Conservation (phyloP, 2,888 invertebrate species). For the Merodon equestris region DNA sequence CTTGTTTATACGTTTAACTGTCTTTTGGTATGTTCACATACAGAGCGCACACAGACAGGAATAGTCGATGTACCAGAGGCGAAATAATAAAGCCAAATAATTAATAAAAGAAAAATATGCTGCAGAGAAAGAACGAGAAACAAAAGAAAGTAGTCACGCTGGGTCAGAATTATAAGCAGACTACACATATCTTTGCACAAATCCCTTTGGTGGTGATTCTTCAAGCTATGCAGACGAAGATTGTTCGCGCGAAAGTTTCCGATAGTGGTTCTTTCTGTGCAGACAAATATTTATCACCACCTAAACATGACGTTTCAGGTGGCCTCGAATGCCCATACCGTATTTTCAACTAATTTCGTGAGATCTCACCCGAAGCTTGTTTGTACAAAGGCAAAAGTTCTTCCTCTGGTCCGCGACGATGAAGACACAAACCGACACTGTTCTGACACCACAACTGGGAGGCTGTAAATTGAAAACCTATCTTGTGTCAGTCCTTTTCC, state of each 20-base stretch:
- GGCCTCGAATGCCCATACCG: neutral
- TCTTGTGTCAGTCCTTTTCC: conserved; percentile 8
- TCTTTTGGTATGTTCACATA: neutral
- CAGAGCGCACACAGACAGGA: neutral
- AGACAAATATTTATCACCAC: conserved; percentile 48
- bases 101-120: conserved; percentile 52
- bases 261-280: conserved; percentile 13
- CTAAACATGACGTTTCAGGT: conserved; percentile 26
- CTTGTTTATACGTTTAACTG: conserved; percentile 21
- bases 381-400: too few species aligned
- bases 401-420: conserved; percentile 1
- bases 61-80: neutral
- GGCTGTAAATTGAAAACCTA: conserved; percentile 63
- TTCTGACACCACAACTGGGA: conserved; percentile 46
- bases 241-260: conserved; percentile 26
- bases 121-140: neutral
- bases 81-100: conserved; percentile 42
- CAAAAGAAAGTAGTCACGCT: too few species aligned
- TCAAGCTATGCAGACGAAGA: conserved; percentile 26
- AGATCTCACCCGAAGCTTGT: conserved; percentile 2
- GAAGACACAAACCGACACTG: conserved; percentile 39
- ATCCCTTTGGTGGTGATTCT: conserved; percentile 24
- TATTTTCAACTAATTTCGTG: conserved; percentile 17
- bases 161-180: conserved; percentile 37
- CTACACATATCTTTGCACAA: conserved; percentile 26